phyloP scores from a whole-genome alignment of 1,140 invertebrate genomes.

The Drosophila chauvacae region DNA sequence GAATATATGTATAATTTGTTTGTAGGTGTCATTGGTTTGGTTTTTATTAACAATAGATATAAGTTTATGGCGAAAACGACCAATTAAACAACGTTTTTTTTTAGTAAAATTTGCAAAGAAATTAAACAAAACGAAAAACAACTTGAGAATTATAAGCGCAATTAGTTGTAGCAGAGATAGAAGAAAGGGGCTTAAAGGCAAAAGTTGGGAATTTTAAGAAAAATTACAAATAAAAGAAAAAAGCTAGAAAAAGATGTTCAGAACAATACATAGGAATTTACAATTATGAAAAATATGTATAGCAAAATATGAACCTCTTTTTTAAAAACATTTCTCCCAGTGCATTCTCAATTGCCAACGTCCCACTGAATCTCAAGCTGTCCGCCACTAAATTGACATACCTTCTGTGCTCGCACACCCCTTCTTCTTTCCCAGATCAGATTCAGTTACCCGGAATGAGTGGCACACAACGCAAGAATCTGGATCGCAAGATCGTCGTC shows the following conservation, averaged over 20 bases:
- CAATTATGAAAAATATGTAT: too few species aligned
- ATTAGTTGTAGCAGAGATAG: not conserved
- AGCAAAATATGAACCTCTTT: not conserved
- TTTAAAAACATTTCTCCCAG: not conserved
- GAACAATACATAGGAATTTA: not conserved
- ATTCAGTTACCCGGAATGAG: constrained; percentile 58
- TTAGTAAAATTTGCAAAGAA: too few species aligned
- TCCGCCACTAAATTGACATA: constrained; percentile 17
- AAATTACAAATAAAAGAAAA: not conserved
- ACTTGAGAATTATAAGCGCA: not conserved
- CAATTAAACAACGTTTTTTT: not conserved
- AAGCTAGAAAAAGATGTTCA: rapidly evolving
- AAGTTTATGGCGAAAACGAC: not conserved
- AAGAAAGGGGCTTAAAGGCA: not conserved
- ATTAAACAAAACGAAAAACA: not conserved
- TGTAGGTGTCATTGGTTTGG: not conserved
- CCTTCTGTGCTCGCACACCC: constrained; percentile 10
- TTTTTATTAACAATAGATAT: not conserved
- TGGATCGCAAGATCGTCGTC: constrained; percentile 85
- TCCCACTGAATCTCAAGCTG: constrained; percentile 11
- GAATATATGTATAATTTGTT: not conserved
- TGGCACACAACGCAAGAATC: constrained; percentile 48
- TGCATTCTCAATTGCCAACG: constrained; percentile 12
- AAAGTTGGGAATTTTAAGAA: not conserved
- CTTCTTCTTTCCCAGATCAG: constrained; percentile 17